These are phyloP conservation scores for Anolis carolinensis DNA, from an alignment of 2,113 vertebrate species.

Conservation along the genomic window DNA sequence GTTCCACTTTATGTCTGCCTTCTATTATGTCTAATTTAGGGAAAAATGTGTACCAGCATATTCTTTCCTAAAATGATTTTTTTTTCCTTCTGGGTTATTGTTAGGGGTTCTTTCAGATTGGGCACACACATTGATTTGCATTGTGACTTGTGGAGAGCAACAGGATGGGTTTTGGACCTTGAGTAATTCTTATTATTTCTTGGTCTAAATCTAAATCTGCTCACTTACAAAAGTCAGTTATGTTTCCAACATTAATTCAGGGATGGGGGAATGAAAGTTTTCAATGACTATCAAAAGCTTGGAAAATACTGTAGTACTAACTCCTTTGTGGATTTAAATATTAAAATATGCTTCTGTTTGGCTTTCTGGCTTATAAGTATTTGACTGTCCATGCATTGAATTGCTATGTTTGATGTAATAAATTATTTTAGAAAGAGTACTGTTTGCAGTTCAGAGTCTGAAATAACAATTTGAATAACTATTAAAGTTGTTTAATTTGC, in stretches of 20 bases:
- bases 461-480: constrained; percentile 32
- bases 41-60: neutral
- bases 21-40: neutral
- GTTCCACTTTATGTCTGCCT: neutral
- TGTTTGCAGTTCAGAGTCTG: constrained; percentile 25
- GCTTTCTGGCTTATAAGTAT: constrained; percentile 37
- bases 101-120: neutral
- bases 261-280: neutral
- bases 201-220: neutral
- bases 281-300: neutral
- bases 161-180: neutral
- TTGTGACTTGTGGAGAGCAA: neutral
- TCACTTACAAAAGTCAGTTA: neutral
- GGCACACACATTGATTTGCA: neutral
- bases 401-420: constrained; percentile 33
- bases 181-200: neutral
- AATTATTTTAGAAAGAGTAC: neutral
- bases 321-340: neutral
- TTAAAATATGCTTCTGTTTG: constrained; percentile 19
- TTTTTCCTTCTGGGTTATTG: neutral
- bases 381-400: constrained; percentile 41
- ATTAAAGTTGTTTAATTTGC: neutral
- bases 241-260: no score
- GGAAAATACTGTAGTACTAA: neutral
- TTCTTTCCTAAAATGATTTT: neutral